phyloP scores from a whole-genome alignment of 2,113 vertebrate genomes.

The Melospiza melodia region DNA sequence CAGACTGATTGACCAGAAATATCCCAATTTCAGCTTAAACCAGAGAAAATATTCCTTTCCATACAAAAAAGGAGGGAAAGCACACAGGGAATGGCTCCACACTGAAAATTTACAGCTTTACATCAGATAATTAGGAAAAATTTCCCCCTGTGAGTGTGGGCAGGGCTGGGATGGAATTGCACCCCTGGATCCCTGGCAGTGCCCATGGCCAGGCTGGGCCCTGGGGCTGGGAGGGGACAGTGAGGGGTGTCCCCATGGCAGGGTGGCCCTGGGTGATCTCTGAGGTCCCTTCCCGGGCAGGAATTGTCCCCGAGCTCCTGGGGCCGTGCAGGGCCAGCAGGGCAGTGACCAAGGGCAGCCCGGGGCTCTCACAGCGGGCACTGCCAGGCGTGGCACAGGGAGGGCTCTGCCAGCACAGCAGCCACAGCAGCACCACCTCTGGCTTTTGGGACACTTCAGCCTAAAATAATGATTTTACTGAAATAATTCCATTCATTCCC shows the following conservation, averaged over 20 bases:
- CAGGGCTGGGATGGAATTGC: accelerated
- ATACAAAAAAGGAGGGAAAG: neutral
- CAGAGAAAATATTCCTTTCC: neutral
- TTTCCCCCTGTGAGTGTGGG: too few species aligned
- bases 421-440: neutral
- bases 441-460: neutral
- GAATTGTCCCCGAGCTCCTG: neutral
- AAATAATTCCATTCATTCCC: neutral
- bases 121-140: too few species aligned
- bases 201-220: neutral
- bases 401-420: neutral
- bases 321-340: neutral
- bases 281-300: neutral
- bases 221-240: neutral
- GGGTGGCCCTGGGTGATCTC: neutral
- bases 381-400: neutral
- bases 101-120: too few species aligned
- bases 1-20: neutral
- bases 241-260: neutral
- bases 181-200: neutral
- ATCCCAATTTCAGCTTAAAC: neutral
- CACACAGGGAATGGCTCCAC: too few species aligned
- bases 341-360: neutral
- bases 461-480: neutral
- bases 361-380: neutral